Percentiles rank a stretch among this genome's conserved stretches.
Conservation (phyloP, 1,140 invertebrate genomes). For the Ostrea edulis region DNA sequence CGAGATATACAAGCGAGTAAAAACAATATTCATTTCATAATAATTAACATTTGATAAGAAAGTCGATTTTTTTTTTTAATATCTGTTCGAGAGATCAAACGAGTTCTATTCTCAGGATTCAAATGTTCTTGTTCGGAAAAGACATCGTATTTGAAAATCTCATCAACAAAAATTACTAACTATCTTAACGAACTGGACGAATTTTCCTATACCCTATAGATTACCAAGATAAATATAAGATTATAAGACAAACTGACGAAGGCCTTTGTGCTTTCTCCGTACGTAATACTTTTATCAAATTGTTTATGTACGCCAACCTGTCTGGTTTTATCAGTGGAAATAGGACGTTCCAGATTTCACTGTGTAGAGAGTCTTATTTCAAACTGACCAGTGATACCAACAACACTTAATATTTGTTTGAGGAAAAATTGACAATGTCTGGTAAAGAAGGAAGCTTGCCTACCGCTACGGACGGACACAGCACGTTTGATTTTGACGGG, state of each 20-base stretch:
- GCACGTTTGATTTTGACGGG: slow-evolving; percentile 62
- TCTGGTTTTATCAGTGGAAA: slow-evolving; percentile 20
- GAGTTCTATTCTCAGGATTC: no score
- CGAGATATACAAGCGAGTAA: no score
- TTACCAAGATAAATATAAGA: no score
- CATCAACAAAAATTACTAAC: no score
- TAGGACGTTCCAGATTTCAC: slow-evolving; percentile 16
- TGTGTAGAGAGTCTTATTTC: background rate
- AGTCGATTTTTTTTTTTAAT: no score
- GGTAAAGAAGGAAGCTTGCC: slow-evolving; percentile 56
- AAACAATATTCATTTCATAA: no score
- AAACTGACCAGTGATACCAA: background rate
- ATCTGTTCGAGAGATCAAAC: no score
- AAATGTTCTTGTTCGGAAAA: no score
- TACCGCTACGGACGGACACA: slow-evolving; percentile 60
- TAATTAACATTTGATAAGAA: no score
- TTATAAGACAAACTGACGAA: background rate
- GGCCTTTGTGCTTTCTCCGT: background rate
- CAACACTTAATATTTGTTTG: background rate
- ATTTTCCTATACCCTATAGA: background rate
- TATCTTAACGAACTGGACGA: background rate
- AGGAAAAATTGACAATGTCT: background rate
- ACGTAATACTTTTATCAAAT: background rate
- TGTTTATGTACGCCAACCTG: background rate
- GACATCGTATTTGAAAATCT: no score